Evolutionary conservation across 2,888 invertebrate genomes (phyloP).

Genomic region (Pristionchus exspectatus): DNA sequence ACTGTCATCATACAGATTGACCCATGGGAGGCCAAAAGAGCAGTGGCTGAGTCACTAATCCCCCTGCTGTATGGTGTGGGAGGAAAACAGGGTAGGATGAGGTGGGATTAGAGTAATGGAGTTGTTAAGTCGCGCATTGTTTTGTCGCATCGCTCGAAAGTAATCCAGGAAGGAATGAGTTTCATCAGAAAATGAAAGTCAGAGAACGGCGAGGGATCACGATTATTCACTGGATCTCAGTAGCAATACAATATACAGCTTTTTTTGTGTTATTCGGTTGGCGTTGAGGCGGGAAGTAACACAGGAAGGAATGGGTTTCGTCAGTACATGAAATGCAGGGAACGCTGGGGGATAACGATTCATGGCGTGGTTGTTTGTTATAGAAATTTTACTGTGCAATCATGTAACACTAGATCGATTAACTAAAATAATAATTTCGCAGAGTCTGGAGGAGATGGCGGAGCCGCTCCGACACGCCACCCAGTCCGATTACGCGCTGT

Average conservation of each 20-base stretch:
- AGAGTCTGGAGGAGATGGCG: constrained; percentile 33
- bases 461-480: constrained; percentile 65
- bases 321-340: too few relatives aligned
- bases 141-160: background rate
- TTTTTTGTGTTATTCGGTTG: too few relatives aligned
- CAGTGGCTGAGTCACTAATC: background rate
- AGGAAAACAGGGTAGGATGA: background rate
- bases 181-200: too few relatives aligned
- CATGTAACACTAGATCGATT: too few relatives aligned
- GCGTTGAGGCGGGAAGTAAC: too few relatives aligned
- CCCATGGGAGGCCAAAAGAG: background rate
- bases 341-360: background rate
- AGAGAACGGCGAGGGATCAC: too few relatives aligned
- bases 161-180: background rate
- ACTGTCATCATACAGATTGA: background rate
- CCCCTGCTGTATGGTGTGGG: background rate
- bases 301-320: too few relatives aligned
- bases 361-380: too few relatives aligned
- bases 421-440: background rate
- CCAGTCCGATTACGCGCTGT: constrained; percentile 72
- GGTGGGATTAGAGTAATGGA: background rate
- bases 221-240: too few relatives aligned
- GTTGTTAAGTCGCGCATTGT: background rate
- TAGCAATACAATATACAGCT: too few relatives aligned
- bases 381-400: too few relatives aligned